A percentile compares a stretch with the other conserved stretches of the same genome.
These are phyloP conservation scores for Actenoides hombroni DNA, from an alignment of 2,113 vertebrate genomes.

Conservation along the genomic window DNA sequence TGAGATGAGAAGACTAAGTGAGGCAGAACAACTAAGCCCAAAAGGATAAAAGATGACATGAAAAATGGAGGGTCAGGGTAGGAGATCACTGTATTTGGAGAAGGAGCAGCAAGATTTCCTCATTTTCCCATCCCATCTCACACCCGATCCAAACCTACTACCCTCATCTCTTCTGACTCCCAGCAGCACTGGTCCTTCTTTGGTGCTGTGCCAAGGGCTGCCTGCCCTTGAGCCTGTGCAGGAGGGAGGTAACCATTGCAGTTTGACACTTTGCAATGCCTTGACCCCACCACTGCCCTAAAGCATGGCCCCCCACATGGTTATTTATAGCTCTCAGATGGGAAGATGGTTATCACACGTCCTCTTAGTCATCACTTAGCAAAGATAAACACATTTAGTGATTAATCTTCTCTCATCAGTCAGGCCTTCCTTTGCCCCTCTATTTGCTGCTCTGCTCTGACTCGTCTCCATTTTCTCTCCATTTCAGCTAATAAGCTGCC, in stretches of 20 bases:
- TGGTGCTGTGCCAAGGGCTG: background rate
- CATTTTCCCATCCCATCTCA: background rate
- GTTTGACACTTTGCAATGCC: background rate
- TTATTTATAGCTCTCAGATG: constrained; percentile 1
- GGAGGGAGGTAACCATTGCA: background rate
- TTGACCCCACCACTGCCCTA: background rate
- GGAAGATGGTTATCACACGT: constrained; percentile 24
- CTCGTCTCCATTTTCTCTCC: constrained; percentile 12
- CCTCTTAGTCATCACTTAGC: constrained; percentile 58
- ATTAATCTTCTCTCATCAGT: constrained; percentile 26
- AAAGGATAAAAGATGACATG: background rate
- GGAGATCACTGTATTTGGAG: background rate
- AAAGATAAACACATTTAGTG: constrained; percentile 55
- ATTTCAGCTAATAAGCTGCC: constrained; percentile 43
- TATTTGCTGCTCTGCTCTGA: background rate
- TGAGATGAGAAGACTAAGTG: background rate
- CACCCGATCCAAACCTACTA: background rate
- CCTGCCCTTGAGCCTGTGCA: background rate
- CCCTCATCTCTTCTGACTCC: background rate
- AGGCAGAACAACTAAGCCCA: background rate
- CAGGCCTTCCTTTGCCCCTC: background rate
- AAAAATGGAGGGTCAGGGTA: background rate
- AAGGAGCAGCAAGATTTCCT: background rate
- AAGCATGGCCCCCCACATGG: background rate
- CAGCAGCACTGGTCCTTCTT: background rate